Conservation (phyloP, 2,797 vertebrate species). For the Valencia hispanica region DNA sequence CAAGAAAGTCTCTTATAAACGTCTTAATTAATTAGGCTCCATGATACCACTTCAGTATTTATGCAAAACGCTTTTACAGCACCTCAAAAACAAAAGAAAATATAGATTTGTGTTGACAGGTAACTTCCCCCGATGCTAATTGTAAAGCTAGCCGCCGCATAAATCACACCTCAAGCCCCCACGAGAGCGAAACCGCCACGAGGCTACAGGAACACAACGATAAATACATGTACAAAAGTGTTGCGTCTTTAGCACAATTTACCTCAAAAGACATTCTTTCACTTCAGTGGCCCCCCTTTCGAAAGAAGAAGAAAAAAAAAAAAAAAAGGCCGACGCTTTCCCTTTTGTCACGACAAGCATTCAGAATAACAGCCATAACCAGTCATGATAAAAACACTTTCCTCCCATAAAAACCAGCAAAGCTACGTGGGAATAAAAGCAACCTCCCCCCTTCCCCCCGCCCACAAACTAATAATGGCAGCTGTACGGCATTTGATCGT, state of each 20-base stretch:
- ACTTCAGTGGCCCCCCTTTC: slow-evolving; percentile 67
- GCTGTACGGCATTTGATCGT: slow-evolving; percentile 23
- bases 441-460: not conserved
- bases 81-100: slow-evolving; percentile 8
- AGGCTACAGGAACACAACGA: slow-evolving; percentile 63
- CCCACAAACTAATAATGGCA: not conserved
- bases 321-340: slow-evolving; percentile 50
- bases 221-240: slow-evolving; percentile 72
- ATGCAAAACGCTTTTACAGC: not conserved
- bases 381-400: slow-evolving; percentile 55
- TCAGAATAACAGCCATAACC: slow-evolving; percentile 39
- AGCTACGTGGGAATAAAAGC: not conserved
- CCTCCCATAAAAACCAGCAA: slow-evolving; percentile 31
- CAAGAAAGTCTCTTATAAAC: not conserved
- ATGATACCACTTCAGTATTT: slow-evolving; percentile 4
- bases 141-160: slow-evolving; percentile 3
- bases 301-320: slow-evolving; percentile 42
- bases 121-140: not conserved
- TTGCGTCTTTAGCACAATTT: slow-evolving; percentile 69
- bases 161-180: slow-evolving; percentile 26
- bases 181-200: slow-evolving; percentile 35
- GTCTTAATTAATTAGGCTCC: not conserved
- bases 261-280: slow-evolving; percentile 77
- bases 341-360: slow-evolving; percentile 22
- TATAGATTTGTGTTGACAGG: slow-evolving; percentile 2